Percentiles rank a stretch among this genome's conserved stretches.
Evolutionary conservation across 2,113 vertebrate genomes (phyloP).

Genomic region (Apistogramma diplotaenia): DNA sequence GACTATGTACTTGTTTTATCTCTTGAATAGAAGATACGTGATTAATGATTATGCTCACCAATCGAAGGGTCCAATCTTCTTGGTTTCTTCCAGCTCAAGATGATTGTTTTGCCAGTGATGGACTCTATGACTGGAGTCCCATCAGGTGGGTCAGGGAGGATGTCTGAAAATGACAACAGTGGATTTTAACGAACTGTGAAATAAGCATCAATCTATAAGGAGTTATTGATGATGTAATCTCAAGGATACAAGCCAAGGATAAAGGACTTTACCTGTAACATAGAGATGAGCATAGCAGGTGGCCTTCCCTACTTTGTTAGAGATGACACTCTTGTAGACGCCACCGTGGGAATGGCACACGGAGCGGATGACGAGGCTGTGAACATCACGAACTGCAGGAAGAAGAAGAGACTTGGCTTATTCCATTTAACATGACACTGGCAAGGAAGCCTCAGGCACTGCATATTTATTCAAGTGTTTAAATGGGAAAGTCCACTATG

Average conservation of each 20-base stretch:
- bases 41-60: constrained; percentile 72
- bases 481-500: no score
- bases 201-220: neutral
- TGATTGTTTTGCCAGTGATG: constrained; percentile 89
- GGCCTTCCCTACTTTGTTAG: constrained; percentile 97
- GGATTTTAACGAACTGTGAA: neutral
- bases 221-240: neutral
- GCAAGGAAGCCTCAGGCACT: neutral
- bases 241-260: no score
- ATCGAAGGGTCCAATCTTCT: constrained; percentile 90
- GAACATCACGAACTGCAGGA: constrained; percentile 87
- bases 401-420: neutral
- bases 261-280: constrained; percentile 83
- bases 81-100: constrained; percentile 89
- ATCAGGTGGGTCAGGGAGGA: constrained; percentile 92
- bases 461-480: neutral
- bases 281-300: constrained; percentile 97
- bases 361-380: constrained; percentile 87
- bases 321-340: constrained; percentile 96
- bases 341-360: constrained; percentile 90
- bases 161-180: constrained; percentile 76
- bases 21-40: neutral
- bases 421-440: neutral
- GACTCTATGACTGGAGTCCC: constrained; percentile 83
- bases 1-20: neutral